Evolutionary conservation across 2,888 invertebrate genomes (phyloP).

Genomic region (Drosophila tanythrix): DNA sequence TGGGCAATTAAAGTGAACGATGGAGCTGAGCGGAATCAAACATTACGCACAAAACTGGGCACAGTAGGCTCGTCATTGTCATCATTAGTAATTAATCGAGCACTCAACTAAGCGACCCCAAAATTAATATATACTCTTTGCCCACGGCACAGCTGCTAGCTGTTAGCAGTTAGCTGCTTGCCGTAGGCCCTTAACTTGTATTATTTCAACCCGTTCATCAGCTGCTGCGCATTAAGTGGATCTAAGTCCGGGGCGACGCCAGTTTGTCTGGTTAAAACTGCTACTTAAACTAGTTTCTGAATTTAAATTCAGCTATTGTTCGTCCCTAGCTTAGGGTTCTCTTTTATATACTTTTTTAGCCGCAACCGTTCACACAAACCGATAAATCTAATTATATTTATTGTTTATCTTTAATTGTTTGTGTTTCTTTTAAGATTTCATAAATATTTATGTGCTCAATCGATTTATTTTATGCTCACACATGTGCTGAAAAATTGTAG

Average conservation of each 20-base stretch:
- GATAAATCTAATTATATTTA: constrained; percentile 45
- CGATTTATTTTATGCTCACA: constrained; percentile 57
- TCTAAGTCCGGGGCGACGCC: constrained; percentile 44
- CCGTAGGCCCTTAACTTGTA: neutral
- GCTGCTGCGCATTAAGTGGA: constrained; percentile 6
- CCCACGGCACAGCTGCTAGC: constrained; percentile 10
- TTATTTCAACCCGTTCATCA: constrained; percentile 11
- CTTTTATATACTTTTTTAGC: constrained; percentile 52
- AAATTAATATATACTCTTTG: constrained; percentile 12
- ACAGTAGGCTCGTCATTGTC: constrained; percentile 15
- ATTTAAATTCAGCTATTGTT: constrained; percentile 11
- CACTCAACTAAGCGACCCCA: constrained; percentile 11
- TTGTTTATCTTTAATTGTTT: constrained; percentile 42
- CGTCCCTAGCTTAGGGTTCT: neutral
- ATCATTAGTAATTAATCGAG: constrained; percentile 42
- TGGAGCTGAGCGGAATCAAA: constrained; percentile 27
- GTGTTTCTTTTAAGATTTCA: constrained; percentile 40
- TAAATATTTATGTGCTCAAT: constrained; percentile 66
- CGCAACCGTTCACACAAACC: constrained; percentile 22
- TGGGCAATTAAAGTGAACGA: constrained; percentile 38
- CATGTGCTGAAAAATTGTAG: constrained; percentile 40
- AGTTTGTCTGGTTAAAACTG: constrained; percentile 42
- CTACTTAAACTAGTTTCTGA: constrained; percentile 11
- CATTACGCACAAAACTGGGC: constrained; percentile 22
- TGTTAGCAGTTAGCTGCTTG: neutral